phyloP scores from a whole-genome alignment of 2,113 vertebrate species.

The Hippolais icterina region DNA sequence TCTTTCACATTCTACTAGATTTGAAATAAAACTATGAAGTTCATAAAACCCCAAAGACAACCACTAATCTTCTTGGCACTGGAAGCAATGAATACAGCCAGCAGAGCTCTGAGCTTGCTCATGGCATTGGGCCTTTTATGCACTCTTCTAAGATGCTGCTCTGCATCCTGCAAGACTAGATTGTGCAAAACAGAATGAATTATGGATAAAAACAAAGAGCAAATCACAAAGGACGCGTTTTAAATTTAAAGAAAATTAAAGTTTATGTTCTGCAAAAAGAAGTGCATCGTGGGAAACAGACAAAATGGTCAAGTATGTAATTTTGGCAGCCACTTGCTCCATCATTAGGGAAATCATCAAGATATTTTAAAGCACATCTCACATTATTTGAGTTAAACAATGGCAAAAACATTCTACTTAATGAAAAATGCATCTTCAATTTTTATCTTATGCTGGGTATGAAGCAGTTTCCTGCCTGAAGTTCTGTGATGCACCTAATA shows the following conservation, averaged over 20 bases:
- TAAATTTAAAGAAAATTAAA: constrained; percentile 1
- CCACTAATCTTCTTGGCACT: constrained; percentile 44
- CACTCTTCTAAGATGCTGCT: background rate
- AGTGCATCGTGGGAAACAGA: background rate
- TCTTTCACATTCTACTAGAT: background rate
- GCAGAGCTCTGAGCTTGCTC: background rate
- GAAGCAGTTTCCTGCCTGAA: background rate
- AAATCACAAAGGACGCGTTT: background rate
- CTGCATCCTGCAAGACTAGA: background rate
- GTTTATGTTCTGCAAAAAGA: background rate
- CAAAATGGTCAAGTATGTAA: background rate
- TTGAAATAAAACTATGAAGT: constrained; percentile 17
- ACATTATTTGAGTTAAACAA: background rate
- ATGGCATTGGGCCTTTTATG: background rate
- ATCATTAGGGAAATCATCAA: background rate
- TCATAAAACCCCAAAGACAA: background rate
- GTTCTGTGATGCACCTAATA: background rate
- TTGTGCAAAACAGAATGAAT: background rate
- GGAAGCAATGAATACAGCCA: background rate
- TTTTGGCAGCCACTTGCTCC: background rate
- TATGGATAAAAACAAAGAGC: constrained; percentile 12
- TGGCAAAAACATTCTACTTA: background rate
- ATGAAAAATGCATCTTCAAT: background rate
- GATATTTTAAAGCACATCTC: background rate
- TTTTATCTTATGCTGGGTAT: background rate